Evolutionary conservation across 2,797 vertebrate species (phyloP), one percentile per base, ranked within the genome.

Genomic region (Numenius phaeopus): DNA sequence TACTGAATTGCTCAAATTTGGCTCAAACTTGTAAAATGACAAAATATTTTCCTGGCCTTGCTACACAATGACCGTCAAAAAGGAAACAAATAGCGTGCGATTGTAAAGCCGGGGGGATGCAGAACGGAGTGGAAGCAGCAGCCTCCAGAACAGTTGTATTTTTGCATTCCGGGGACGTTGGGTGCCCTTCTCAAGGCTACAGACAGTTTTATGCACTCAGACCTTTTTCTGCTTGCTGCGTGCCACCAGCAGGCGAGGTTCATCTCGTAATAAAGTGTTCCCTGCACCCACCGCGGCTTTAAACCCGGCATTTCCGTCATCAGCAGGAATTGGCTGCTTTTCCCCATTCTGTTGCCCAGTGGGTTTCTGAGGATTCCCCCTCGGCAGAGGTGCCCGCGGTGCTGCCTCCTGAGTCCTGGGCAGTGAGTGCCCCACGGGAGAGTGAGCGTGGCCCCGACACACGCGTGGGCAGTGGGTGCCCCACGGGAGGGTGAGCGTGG

Each of bases 351-450:
- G 47, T 69, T 82, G 52, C 67, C 73, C 76, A 27, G 5, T 54
- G 30, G 44, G 49, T 57, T 46, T 95, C 71, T 67, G 81, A 71
- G 52, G n/a, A 24, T 47, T 70, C 37, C 42, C 69, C 46, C 27
- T 61, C 73, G 32, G 19, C 24, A 27, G 87, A 61, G 49, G 67
- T 89, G 77, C 8, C 80, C 8, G 54, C 78, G 61, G 90, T 70
- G 50, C 49, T 82, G 83, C 81, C 77, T 92, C 85, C 40, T 30
- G 92, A 86, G 67, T 54, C 80, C 39, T 46, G 54, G 83, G 27
- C 5, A 47, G 46, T 12, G 46, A 42, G 11, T 42, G 40, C 11
- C 14, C 27, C 50, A 52, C 9, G 15, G 49, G 5, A 50, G 49
- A 26, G 49, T 27, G 46, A 46, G 46, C 11, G 26, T 26, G 11